Base-by-base conservation (phyloP, 2,888 invertebrate genomes). In the Epicampocera succincta region DNA sequence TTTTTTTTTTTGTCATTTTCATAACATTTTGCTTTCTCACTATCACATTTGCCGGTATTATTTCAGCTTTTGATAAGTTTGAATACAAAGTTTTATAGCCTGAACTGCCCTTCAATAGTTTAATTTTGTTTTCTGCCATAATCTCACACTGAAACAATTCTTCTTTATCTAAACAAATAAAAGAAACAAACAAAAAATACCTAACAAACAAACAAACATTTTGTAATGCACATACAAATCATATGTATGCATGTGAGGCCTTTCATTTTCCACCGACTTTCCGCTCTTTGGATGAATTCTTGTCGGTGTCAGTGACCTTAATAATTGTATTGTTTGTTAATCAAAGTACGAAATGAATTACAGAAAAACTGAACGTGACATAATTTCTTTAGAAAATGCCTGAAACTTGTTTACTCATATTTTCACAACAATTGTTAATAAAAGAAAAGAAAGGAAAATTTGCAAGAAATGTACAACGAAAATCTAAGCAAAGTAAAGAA, bases 291-390 rank as follows among this genome's bases (percentile, higher is more conserved):
- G 12, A 48, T 29, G 12, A 48, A 71, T 72, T 81, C 68, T 73
- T 81, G 56, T 73, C 56, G 63, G 48, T 74, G 81, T 81, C 81
- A 81, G 77, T 81, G 77, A 81, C 81, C 77, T 81, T 77, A 81
- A 81, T 77, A 69, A 74, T 72, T 40, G 54, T 68, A 76, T 77
- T 81, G 73, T 81, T 40, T 77, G 73, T 60, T 77, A 81, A 81
- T 81, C 81, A 81, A 78, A 65, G 76, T 63, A 73, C 48, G 48
- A 74, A 74, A 65, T 56, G 48, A 66, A 73, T 68, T 71, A 73
- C 42, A 76, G 56, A 56, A 56, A 56, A 50, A 58, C 33, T 63
- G 76, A 81, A 81, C 81, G 81, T 81, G 76, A 77, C 73, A 81
- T 77, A 81, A 81, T 81, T 73, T 81, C 52, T 13, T 75, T 61